Evolutionary conservation across 64 coral and sea anemone species (phyloP), one percentile per base, ranked within the genome.

Genomic region (Platygyra sinensis): DNA sequence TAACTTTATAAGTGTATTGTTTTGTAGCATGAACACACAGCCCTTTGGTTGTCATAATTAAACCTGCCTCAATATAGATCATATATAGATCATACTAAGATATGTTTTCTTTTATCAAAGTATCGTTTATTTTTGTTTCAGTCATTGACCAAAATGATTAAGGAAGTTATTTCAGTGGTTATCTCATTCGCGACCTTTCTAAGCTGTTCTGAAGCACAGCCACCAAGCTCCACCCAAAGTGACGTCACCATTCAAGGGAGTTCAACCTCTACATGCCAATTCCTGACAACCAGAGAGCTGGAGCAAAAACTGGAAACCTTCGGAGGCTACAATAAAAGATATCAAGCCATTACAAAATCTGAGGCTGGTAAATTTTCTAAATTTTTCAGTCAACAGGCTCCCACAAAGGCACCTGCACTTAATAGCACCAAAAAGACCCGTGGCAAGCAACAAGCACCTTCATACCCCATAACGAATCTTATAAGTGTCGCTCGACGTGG

Each of bases 261-360:
- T 27, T n/a, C 11, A 69, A 11, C 65, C 7, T n/a, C 36, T 49
- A 49, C 74, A 52, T 77, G 42, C 11, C 18, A 42, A 77, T 4
- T 42, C 19, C 32, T 30, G 74, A 77, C 38, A 50, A 77, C 16
- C 16, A 77, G 42, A 77, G 87, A 89, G 5, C 31, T 89, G 30
- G 12, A 24, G 20, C 31, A 33, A 7, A 52, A 89, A 50, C 62
- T 89, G 14, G 60, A 67, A 30, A 71, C 25, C 20, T 62, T 79
- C 9, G 87, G 87, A 30, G 75, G 87, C 57, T 89, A 79, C 22
- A 78, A 79, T 8, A 74, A 49, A 30, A 75, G 76, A 38, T 89
- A 89, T 42, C 73, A 77, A 52, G 87, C 87, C 20, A 79, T 89
- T 60, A 89, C 87, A 10, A 62, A 39, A 65, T 50, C 78, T 10